Base-by-base conservation (phyloP, 2,113 vertebrate genomes). In the Gobius niger region DNA sequence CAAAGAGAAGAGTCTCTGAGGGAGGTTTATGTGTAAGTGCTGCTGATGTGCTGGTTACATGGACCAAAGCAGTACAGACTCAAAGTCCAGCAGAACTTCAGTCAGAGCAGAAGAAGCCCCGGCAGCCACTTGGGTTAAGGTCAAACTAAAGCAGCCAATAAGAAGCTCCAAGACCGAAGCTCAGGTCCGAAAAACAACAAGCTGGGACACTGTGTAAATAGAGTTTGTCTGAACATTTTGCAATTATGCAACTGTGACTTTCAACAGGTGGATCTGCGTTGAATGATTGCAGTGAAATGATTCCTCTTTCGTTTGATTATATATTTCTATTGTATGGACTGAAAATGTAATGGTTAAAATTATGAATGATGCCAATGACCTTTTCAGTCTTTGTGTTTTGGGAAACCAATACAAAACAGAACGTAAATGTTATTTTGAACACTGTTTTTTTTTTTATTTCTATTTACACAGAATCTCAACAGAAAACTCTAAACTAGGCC, bases 81-180 rank as follows among this genome's bases (percentile, higher is more conserved):
- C 44, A 47, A 51, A 47, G 16, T 61, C 52, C 49, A 24, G 63
- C 14, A 10, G 50, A 70, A 49, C 3, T 53, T 34, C 1, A 83
- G 77, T 75, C 72, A 0, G 49, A 46, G 64, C 71, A 68, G 24
- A 66, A 44, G 3, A 24, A 78, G 64, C 75, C 81, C 64, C 0
- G 49, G 1, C 4, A 65, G 53, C 8, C 24, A 41, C 0, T 51
- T 50, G 13, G 15, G 47, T 50, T 12, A 6, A 50, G 47, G 47
- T 14, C 47, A 50, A 50, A 50, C 60, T 52, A 68, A 47, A 66
- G 71, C 76, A 7, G 74, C 9, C 11, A 41, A 46, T 15, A 24
- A 54, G 70, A 82, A 24, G 62, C 60, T 72, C 63, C 62, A 15
- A 40, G 1, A 34, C 9, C 16, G 7, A 41, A 47, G 13, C 47